Base-by-base conservation (phyloP, 1,140 invertebrate genomes). In the Diuraphis noxia region DNA sequence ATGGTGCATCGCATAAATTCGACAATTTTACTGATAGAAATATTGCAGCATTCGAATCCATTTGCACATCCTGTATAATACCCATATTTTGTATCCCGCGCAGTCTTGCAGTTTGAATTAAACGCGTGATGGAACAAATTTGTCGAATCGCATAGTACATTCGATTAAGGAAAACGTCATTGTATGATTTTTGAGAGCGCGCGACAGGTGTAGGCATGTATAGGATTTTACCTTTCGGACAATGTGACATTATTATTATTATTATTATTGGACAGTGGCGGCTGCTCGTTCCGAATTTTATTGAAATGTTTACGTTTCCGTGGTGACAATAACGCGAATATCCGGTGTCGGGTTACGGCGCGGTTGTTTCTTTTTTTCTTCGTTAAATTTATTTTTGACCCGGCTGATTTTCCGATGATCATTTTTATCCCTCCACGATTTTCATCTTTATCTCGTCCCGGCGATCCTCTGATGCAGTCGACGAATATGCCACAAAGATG, bases 301-400 rank as follows among this genome's bases (percentile, higher is more conserved):
- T 72, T 77, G 63, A 89, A 89, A 90, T 89, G 88, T 89, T 89
- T 89, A 79, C 88, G 89, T 81, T 82, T 91, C 89, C 89, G 77
- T 10, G 77, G 46, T 38, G 89, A 49, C 77, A 91, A 82, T 82
- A 79, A 82, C 63, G 77, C 89, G 34, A 36, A 52, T 81, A 36
- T 91, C 89, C 89, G 89, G 63, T 91, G 41, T 91, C 43, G 34
- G 77, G 89, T 91, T 91, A 91, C 89, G n/a, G n/a, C n/a, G 17
- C 40, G 36, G 84, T 40, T 21, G 49, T 88, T 40, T 88, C 40
- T 88, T 40, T 30, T 88, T 88, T 34, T 49, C 38, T 30, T 40
- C 40, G 23, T 19, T 10, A 41, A 86, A 84, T 86, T 10, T 1
- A 25, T 86, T 86, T 84, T 86, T 13, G 25, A 43, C 41, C 82